Conservation (phyloP, 2,888 invertebrate species). For the Carpatolechia fugitivella region DNA sequence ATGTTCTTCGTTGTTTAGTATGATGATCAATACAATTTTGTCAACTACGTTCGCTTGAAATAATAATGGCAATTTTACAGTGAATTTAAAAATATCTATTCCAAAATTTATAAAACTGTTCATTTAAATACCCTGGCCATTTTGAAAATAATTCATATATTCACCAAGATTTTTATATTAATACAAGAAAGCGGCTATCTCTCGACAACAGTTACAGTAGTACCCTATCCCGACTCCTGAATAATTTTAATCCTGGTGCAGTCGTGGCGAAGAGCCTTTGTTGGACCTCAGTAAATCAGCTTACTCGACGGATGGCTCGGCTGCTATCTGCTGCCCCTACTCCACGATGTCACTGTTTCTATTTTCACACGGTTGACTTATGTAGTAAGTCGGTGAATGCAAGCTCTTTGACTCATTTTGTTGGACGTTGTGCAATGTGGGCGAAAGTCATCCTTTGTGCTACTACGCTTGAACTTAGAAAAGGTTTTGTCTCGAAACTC, state of each 20-base stretch:
- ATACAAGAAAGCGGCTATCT: too few relatives aligned
- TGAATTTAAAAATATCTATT: too few relatives aligned
- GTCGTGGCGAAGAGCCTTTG: conserved; percentile 50
- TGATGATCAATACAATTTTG: not conserved
- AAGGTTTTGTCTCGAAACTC: not conserved
- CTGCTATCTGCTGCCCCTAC: conserved; percentile 55
- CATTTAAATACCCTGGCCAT: too few relatives aligned
- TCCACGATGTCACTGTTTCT: conserved; percentile 49
- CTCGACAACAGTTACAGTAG: too few relatives aligned
- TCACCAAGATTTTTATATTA: too few relatives aligned
- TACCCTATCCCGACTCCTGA: conserved; percentile 48
- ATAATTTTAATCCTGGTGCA: conserved; percentile 63
- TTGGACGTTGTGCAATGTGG: conserved; percentile 14
- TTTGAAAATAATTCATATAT: too few relatives aligned
- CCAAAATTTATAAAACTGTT: too few relatives aligned
- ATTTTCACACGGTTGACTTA: conserved; percentile 34
- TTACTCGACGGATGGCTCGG: conserved; percentile 62
- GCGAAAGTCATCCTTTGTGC: conserved; percentile 2
- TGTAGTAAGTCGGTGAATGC: conserved; percentile 22
- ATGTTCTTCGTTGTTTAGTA: not conserved
- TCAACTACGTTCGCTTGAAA: too few relatives aligned
- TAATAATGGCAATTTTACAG: too few relatives aligned
- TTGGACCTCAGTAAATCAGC: conserved; percentile 71
- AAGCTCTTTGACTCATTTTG: conserved; percentile 16
- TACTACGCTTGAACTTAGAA: not conserved